Base-by-base conservation (phyloP, 2,113 vertebrate genomes). In the Mus spicilegus region DNA sequence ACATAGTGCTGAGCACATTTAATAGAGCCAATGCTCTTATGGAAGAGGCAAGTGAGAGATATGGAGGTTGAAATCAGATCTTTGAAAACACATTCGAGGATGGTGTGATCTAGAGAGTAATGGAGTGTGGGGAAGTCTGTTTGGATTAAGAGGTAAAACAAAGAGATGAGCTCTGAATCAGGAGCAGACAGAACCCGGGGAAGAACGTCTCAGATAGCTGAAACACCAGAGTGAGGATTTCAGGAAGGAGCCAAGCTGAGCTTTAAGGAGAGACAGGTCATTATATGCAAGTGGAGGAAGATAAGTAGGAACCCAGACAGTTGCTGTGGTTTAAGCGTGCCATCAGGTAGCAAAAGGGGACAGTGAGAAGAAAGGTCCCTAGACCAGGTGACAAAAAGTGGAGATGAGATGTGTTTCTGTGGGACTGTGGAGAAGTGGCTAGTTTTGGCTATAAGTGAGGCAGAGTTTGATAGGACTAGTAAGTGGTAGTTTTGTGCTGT, bases 271-370 rank as follows among this genome's bases (percentile, higher is more conserved):
- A 93, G 39, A 67, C 3, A 54, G 26, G 26, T 63, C 19, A 63
- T 58, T 33, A 58, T 5, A 2, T 82, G 22, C 19, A 76, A 63
- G 54, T 28, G 12, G 61, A 73, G 20, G 46, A 39, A 22, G 10
- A 20, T 58, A 88, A 94, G 76, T 42, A 93, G 70, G 30, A 92
- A 72, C 80, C 36, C 69, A 92, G 92, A 56, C 77, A 39, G 16
- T 46, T 20, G 46, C 22, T n/a, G 30, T 95, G 76, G 61, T 42
- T 85, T 85, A 85, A 89, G 92, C 1, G 33, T 69, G 75, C 80
- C 84, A 56, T 91, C 61, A 82, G 33, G 30, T 51, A 24, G 26
- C 24, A 75, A 58, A 96, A n/a, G 33, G 61, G 3, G 70, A 22
- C 61, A 70, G 30, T 46, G 24, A 16, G n/a, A 4, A 28, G 10